Evolutionary conservation across 2,113 vertebrate genomes (phyloP), one percentile per base, ranked within the genome.

Genomic region (Casuarius casuarius): DNA sequence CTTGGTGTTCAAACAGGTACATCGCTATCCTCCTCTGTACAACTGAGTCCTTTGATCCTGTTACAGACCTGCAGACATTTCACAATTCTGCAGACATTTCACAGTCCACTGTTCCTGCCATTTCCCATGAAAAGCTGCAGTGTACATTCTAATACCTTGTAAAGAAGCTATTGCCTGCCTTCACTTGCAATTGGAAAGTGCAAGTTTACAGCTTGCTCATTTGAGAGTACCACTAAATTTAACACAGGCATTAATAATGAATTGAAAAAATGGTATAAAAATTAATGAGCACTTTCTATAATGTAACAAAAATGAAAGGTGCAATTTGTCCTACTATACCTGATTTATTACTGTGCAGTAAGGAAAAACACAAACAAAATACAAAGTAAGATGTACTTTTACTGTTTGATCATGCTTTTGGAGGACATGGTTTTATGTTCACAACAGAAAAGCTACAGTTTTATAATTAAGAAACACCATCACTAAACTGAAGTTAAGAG

Each of bases 151-250:
- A 68, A 35, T 51, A 40, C 14, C 16, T 74, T 71, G n/a, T 44
- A 84, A 90, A 28, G 5, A 25, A 89, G 62, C 25, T 23, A 67
- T 7, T 67, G 31, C 21, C 6, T 4, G 3, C 28, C 40, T 78
- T 40, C 46, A 51, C 58, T 82, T 73, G 62, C 20, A 79, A 44
- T 44, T 52, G 10, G 49, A 62, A 91, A 91, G n/a, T 48, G 20
- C 4, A 87, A 75, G 23, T 94, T 86, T 92, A 75, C 38, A 46
- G 22, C 8, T 87, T 75, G 25, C 31, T 71, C 54, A 42, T 87
- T 86, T 89, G 35, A 94, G 20, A 84, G 12, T 38, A 93, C 48
- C 12, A n/a, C 46, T 84, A 44, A 66, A 95, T 93, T 95, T 74
- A 96, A 92, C 7, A 11, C 1, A 87, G 49, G 13, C 35, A 94